Percentiles rank a stretch among this genome's conserved stretches.
phyloP scores from a whole-genome alignment of 1,140 invertebrate species.

The Thaumetopoea pityocampa region DNA sequence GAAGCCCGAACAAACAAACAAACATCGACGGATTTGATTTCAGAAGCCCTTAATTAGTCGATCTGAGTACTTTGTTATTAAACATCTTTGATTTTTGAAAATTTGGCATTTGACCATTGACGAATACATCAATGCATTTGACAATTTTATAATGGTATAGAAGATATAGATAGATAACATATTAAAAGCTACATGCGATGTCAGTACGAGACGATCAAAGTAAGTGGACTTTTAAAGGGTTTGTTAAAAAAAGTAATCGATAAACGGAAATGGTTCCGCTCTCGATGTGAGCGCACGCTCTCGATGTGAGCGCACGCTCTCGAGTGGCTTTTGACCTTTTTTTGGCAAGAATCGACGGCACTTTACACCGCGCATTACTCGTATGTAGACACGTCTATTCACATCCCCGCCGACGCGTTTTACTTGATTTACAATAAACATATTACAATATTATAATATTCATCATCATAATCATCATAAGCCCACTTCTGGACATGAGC shows the following conservation, averaged over 20 bases:
- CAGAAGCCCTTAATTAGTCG: too few species aligned
- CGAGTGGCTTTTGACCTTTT: conserved; percentile 42
- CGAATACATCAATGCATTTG: too few species aligned
- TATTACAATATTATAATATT: not conserved
- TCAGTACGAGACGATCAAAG: too few species aligned
- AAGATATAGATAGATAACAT: too few species aligned
- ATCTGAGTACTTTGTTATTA: too few species aligned
- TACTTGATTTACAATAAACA: too few species aligned
- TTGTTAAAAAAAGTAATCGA: conserved; percentile 37
- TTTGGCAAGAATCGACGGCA: conserved; percentile 24
- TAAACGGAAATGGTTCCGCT: conserved; percentile 24
- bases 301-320: conserved; percentile 20
- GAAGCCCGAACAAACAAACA: too few species aligned
- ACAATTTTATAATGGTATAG: too few species aligned
- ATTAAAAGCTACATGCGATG: too few species aligned
- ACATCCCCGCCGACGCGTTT: conserved; percentile 5
- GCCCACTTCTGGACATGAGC: not conserved
- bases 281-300: conserved; percentile 17
- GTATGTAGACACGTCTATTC: conserved; percentile 10
- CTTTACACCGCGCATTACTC: conserved; percentile 18
- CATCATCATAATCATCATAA: not conserved
- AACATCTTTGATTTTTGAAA: too few species aligned
- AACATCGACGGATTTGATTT: too few species aligned
- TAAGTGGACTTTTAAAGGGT: conserved; percentile 27
- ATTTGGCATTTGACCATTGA: too few species aligned